Evolutionary conservation across 2,113 vertebrate species (phyloP), one percentile per base, ranked within the genome.

Genomic region (Corythoichthys intestinalis): DNA sequence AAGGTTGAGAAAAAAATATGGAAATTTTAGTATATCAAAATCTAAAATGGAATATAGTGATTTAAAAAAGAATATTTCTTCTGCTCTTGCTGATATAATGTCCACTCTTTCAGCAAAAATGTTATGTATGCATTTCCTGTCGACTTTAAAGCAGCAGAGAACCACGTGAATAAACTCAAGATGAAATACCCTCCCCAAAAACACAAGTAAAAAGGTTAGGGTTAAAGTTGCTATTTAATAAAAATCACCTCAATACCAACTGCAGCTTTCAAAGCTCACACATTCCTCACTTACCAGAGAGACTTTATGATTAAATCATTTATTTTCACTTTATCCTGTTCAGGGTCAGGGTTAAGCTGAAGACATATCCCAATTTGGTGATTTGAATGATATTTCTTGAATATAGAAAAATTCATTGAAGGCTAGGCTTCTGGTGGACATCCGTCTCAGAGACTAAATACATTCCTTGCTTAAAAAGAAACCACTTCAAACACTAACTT

Each of bases 341-440:
- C 20, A 28, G 20, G 20, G 20, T 28, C 20, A 28, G 20, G 20
- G 20, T 28, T 28, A 28, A 28, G 20, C 20, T 28, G 20, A 28
- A 28, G 20, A 28, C 20, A 28, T 28, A 28, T 28, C 20, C 20
- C 20, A 28, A 28, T 28, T 28, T 28, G 20, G 20, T 28, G 20
- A 28, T 28, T 28, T 28, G 20, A 28, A 28, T 28, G 20, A 28
- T 28, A 28, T 28, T 28, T 28, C 20, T 28, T 28, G 20, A 28
- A 28, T 28, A 3, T 60, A 61, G 58, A 54, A 49, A 58, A 49
- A 4, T 4, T 77, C 72, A 82, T 61, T 83, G 78, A 77, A 68
- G 73, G 72, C 54, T 78, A 50, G 70, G 67, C 63, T 60, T 65
- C 73, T 73, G 76, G 73, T 13, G 2, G 71, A 66, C 68, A 37